Base-by-base conservation (phyloP, 2,888 invertebrate species). In the Laothoe populi region DNA sequence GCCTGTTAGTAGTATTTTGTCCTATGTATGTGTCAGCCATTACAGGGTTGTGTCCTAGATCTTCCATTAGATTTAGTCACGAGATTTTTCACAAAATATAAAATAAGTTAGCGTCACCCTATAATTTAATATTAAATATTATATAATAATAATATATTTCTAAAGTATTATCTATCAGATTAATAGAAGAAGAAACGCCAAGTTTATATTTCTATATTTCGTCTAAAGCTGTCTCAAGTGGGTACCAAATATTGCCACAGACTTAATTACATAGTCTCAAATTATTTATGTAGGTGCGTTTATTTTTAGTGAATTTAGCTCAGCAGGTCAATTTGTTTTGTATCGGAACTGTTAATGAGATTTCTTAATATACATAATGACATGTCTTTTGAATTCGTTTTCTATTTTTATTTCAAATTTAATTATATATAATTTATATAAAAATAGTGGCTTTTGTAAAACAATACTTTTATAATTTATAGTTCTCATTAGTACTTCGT, bases 301-400 rank as follows among this genome's bases (percentile, higher is more conserved):
- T 40, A 24, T 24, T 60, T 38, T 60, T 13, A 16, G 13, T 23
- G 16, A 48, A 62, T 62, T 62, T 62, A 45, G 61, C 31, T 57
- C 57, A 62, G 23, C 38, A 16, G 61, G 61, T 62, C 57, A 57
- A 57, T 57, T 46, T 45, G 44, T 57, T 62, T 57, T 16, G 57
- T 62, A 57, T 35, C 45, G 35, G 21, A n/a, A 23, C n/a, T 4
- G 45, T 35, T 62, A 62, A 62, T 57, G 57, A n/a, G 46, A 45
- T 46, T 46, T 11, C 57, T 61, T 48, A 35, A 49, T 40, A 7
- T 48, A 48, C n/a, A 48, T 48, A 26, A 4, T 35, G 11, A 53
- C 53, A 53, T 35, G 53, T 19, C 49, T 35, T 35, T 53, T 19
- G n/a, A 31, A 53, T 53, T 19, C 16, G 26, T 49, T 49, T 35